Conservation (phyloP, 2,888 invertebrate species). For the Anthophora plumipes region DNA sequence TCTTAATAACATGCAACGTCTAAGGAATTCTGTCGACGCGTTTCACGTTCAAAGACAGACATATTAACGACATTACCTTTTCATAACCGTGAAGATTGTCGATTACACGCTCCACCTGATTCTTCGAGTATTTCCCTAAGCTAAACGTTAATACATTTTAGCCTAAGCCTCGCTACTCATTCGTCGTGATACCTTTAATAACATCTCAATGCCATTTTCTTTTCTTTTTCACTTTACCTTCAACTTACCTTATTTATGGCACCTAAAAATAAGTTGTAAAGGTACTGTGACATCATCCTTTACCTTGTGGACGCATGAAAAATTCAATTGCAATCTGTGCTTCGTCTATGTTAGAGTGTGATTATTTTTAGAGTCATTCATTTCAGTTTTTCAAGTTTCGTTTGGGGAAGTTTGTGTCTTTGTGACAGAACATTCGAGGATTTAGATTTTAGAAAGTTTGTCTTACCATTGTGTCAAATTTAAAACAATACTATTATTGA, state of each 20-base stretch:
- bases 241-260: background rate
- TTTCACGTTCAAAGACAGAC: background rate
- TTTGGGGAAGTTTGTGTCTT: no score
- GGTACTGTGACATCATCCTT: no score
- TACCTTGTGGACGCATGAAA: no score
- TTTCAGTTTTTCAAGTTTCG: no score
- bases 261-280: background rate
- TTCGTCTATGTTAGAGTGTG: no score
- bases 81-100: slow-evolving; percentile 2
- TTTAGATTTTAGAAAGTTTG: no score
- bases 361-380: no score
- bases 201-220: background rate
- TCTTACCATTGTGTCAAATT: no score
- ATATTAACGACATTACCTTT: slow-evolving; percentile 4
- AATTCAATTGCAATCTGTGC: no score
- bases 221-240: background rate
- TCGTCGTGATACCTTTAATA: background rate
- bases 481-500: no score
- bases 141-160: background rate
- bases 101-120: background rate
- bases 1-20: slow-evolving; percentile 3
- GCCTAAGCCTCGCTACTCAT: background rate
- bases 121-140: background rate
- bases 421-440: no score
- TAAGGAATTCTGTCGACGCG: background rate